Percentiles rank a stretch among this genome's conserved stretches.
Conservation (phyloP, 1,140 invertebrate species). For the Bradynema listronoti region DNA sequence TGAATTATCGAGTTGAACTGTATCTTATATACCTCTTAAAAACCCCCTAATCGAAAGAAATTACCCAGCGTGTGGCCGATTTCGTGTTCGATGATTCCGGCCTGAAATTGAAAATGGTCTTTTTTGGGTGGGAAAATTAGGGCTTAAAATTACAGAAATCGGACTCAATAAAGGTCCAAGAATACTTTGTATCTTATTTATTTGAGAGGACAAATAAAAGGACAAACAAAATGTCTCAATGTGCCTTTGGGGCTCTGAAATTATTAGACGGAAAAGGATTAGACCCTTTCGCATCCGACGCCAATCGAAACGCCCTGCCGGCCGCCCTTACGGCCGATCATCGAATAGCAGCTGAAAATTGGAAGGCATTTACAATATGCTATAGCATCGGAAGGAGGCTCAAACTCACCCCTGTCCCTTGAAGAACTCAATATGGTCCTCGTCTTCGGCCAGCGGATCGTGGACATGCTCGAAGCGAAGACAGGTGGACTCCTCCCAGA, state of each 20-base stretch:
- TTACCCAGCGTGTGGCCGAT: constrained; percentile 61
- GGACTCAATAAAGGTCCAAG: no score
- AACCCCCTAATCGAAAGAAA: no score
- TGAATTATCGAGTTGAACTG: constrained; percentile 5
- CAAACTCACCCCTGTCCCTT: constrained; percentile 47
- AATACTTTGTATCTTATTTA: no score
- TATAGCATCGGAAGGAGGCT: neutral
- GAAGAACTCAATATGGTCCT: constrained; percentile 55
- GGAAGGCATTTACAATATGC: neutral
- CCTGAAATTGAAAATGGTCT: constrained; percentile 37
- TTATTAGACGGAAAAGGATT: neutral
- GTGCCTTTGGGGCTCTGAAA: no score
- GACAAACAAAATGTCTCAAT: no score
- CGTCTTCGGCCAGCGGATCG: constrained; percentile 37
- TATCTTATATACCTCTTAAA: no score
- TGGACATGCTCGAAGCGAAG: constrained; percentile 45
- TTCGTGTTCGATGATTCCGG: constrained; percentile 59
- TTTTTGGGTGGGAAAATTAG: no score
- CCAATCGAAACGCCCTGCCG: constrained; percentile 55
- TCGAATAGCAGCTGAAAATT: constrained; percentile 52
- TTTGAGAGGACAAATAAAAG: no score
- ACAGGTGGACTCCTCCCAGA: constrained; percentile 53
- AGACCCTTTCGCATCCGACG: constrained; percentile 48
- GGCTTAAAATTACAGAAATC: no score
- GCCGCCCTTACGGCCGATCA: constrained; percentile 54